phyloP scores from a whole-genome alignment of 2,888 invertebrate genomes.

The Strigamia transsilvanica region DNA sequence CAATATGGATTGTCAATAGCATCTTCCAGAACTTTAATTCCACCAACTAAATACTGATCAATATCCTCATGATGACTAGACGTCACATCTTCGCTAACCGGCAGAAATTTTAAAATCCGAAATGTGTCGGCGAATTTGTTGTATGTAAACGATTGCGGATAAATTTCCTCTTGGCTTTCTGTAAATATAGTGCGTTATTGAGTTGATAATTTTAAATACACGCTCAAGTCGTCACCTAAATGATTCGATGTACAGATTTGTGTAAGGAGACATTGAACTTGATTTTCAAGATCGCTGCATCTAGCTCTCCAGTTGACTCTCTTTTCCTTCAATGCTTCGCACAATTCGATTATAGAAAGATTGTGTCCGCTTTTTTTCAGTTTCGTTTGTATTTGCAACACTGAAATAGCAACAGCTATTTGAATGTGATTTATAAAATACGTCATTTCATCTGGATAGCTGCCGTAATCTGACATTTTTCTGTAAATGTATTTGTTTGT shows the following conservation, averaged over 20 bases:
- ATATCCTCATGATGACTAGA: neutral
- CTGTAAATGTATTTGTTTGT: neutral
- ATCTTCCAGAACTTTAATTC: neutral
- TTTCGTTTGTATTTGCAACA: neutral
- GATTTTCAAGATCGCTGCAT: conserved; percentile 6
- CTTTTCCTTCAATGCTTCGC: neutral
- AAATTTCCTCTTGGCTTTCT: neutral
- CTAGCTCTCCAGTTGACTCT: neutral
- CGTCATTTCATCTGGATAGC: neutral
- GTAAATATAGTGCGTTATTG: neutral
- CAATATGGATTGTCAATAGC: neutral
- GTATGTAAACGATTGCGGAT: neutral
- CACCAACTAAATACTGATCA: neutral
- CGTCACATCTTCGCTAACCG: neutral
- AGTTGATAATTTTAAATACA: neutral
- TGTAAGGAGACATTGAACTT: neutral
- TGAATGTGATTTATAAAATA: neutral
- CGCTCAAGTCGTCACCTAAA: neutral
- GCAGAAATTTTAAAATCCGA: neutral
- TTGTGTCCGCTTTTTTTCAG: neutral
- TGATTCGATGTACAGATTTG: neutral
- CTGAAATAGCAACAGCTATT: neutral
- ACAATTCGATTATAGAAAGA: neutral
- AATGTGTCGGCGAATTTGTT: neutral
- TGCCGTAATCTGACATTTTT: neutral